These are phyloP conservation scores for Lophura nycthemera DNA, from an alignment of 2,113 vertebrate species.

Conservation along the genomic window DNA sequence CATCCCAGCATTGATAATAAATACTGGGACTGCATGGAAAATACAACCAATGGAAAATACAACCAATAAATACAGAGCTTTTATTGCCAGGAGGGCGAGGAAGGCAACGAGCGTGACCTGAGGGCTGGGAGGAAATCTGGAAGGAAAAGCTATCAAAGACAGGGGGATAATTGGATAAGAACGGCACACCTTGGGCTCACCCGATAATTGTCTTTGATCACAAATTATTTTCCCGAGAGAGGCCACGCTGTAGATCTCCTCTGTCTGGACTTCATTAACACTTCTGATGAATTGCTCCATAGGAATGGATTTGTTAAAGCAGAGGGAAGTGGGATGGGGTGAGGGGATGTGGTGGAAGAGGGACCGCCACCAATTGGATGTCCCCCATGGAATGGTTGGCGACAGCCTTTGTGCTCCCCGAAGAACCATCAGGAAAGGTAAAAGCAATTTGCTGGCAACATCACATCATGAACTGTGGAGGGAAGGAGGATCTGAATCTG, in stretches of 20 bases:
- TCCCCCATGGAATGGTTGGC: not conserved
- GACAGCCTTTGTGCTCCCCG: accelerated
- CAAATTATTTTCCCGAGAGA: not conserved
- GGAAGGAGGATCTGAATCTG: not conserved
- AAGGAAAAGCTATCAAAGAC: not conserved
- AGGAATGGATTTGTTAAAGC: not conserved
- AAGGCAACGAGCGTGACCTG: not conserved
- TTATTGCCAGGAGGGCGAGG: not conserved
- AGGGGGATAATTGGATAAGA: not conserved
- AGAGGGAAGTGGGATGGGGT: not conserved
- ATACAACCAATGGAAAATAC: not conserved
- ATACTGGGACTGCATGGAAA: not conserved
- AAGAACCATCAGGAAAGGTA: too few relatives aligned
- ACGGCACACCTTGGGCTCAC: not conserved
- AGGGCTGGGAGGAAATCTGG: not conserved
- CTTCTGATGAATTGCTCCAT: not conserved
- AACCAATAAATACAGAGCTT: not conserved
- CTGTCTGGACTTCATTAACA: not conserved
- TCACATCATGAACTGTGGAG: not conserved
- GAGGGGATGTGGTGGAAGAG: accelerated
- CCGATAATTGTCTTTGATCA: not conserved
- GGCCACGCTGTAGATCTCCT: not conserved
- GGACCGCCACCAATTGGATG: not conserved
- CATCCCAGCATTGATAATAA: not conserved
- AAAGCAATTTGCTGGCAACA: too few relatives aligned